These are phyloP conservation scores for Portevinia maculata DNA, from an alignment of 2,888 invertebrate genomes.

Conservation along the genomic window DNA sequence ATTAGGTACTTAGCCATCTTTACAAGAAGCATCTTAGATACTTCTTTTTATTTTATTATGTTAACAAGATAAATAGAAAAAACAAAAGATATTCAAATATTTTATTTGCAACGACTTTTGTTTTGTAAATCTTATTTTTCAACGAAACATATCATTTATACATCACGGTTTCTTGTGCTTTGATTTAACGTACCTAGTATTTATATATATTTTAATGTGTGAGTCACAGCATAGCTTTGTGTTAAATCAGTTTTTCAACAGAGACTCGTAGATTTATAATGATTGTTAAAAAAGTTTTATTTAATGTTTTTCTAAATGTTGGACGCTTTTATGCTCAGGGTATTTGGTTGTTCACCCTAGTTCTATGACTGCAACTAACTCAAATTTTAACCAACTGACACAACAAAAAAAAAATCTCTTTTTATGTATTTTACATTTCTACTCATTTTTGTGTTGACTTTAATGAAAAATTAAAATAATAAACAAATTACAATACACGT, in stretches of 20 bases:
- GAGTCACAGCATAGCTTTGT: conserved; percentile 55
- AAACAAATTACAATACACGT: conserved; percentile 55
- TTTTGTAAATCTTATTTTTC: conserved; percentile 16
- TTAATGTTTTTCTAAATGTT: conserved; percentile 33
- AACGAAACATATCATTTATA: conserved; percentile 43
- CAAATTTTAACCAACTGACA: neutral
- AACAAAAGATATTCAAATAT: conserved; percentile 15
- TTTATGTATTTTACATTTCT: conserved; percentile 14
- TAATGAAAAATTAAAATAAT: conserved; percentile 26
- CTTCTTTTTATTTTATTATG: too few relatives aligned
- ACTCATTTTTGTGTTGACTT: conserved; percentile 37
- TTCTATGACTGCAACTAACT: conserved; percentile 31
- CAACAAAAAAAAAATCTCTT: conserved; percentile 16
- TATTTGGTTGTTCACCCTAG: conserved; percentile 24
- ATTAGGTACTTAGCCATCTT: neutral
- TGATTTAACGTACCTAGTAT: conserved; percentile 12
- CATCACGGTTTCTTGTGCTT: conserved; percentile 54
- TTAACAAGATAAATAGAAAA: neutral
- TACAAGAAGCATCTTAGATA: neutral
- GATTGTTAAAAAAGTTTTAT: conserved; percentile 17
- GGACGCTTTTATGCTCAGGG: conserved; percentile 42
- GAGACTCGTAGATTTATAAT: conserved; percentile 48
- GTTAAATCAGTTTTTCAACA: conserved; percentile 49
- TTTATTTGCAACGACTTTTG: conserved; percentile 32
- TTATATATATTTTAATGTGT: conserved; percentile 40